A percentile compares a stretch with the other conserved stretches of the same genome.
Evolutionary conservation across 2,888 invertebrate genomes (phyloP).

Genomic region (Tenthredo notha): DNA sequence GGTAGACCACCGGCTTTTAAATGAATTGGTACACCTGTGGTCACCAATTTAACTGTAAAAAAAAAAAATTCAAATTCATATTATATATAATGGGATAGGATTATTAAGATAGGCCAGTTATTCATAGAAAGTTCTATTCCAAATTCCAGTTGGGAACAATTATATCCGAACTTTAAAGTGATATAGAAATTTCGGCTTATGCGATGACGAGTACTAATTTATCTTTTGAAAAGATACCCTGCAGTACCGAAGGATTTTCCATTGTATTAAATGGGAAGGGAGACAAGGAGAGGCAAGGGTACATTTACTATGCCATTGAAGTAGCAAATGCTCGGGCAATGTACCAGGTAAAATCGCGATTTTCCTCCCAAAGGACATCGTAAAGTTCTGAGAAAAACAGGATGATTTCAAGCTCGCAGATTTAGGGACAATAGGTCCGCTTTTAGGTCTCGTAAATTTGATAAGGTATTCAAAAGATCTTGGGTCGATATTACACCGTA

Average conservation of each 20-base stretch:
- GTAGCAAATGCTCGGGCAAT: not conserved
- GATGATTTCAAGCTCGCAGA: not conserved
- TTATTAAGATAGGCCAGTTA: not conserved
- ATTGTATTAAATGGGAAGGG: constrained; percentile 1
- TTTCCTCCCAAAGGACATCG: not conserved
- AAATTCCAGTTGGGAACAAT: not conserved
- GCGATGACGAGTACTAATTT: not conserved
- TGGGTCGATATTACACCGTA: not conserved
- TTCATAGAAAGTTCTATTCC: not conserved
- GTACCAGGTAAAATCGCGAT: not conserved
- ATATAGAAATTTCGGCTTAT: not conserved
- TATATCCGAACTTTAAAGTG: not conserved
- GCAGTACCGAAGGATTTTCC: not conserved
- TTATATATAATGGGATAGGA: not conserved
- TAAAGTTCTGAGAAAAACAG: not conserved
- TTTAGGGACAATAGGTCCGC: not conserved
- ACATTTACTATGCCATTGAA: not conserved
- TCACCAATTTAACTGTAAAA: constrained; percentile 64
- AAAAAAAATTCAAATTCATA: not conserved
- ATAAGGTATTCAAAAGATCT: not conserved
- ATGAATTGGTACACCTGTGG: constrained; percentile 64
- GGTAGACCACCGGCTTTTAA: constrained; percentile 82
- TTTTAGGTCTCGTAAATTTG: constrained; percentile 16
- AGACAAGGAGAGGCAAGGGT: not conserved
- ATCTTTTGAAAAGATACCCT: not conserved